Conservation (phyloP, 2,888 invertebrate species). For the Diadegma fenestrale region DNA sequence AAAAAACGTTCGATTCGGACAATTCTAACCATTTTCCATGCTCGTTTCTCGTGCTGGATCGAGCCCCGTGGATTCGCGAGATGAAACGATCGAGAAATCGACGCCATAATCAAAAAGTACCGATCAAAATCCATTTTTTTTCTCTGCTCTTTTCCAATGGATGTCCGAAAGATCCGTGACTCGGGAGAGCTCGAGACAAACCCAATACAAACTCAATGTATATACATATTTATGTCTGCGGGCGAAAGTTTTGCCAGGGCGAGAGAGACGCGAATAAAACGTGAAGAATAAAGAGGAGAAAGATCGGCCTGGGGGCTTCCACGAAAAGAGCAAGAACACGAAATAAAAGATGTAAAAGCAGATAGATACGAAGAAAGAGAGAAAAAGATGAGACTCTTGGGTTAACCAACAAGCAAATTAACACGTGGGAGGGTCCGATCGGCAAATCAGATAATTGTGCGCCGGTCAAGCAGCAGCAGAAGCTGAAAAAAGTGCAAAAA, state of each 20-base stretch:
- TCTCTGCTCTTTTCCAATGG: background rate
- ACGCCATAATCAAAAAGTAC: constrained; percentile 39
- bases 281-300: constrained; percentile 54
- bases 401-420: constrained; percentile 84
- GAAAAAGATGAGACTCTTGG: constrained; percentile 69
- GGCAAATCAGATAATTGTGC: constrained; percentile 82
- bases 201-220: constrained; percentile 28
- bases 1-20: constrained; percentile 7
- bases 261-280: constrained; percentile 65
- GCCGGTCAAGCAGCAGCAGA: constrained; percentile 63
- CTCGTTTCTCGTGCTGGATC: background rate
- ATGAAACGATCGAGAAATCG: constrained; percentile 63
- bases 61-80: constrained; percentile 21
- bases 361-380: constrained; percentile 56
- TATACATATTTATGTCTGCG: background rate
- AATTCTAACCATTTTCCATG: constrained; percentile 14
- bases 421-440: constrained; percentile 85
- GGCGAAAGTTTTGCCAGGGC: constrained; percentile 43
- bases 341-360: constrained; percentile 66
- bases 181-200: background rate
- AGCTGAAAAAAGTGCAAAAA: constrained; percentile 75
- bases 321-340: constrained; percentile 68
- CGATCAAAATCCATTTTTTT: constrained; percentile 47
- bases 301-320: constrained; percentile 67
- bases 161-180: constrained; percentile 5